A percentile compares a stretch with the other conserved stretches of the same genome.
Evolutionary conservation across 35 echinoderm and acorn worm genomes (phyloP).

Genomic region (Lytechinus pictus): DNA sequence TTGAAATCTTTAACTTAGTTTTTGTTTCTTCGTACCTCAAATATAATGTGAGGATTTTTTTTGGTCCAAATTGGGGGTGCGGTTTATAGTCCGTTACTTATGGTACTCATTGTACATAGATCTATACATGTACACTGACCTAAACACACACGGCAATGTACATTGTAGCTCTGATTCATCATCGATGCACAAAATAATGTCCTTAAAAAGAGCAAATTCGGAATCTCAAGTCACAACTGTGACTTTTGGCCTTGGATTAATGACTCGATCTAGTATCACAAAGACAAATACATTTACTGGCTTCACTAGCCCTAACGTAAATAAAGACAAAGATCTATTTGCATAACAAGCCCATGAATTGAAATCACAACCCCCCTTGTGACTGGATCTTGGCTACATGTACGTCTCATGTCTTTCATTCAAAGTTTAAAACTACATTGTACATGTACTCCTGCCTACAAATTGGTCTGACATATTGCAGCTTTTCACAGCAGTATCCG

Average conservation of each 20-base stretch:
- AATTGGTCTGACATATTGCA: no score
- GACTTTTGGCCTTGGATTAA: not conserved
- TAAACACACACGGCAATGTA: not conserved
- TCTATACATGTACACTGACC: not conserved
- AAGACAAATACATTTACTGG: not conserved
- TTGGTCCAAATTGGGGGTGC: no score
- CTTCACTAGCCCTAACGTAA: not conserved
- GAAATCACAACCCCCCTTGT: not conserved
- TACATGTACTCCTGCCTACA: no score
- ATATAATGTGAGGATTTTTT: no score
- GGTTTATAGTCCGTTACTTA: no score
- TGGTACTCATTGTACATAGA: no score
- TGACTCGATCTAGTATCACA: not conserved
- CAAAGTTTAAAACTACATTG: no score
- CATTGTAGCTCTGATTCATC: not conserved
- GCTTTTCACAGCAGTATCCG: no score
- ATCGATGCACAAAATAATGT: not conserved
- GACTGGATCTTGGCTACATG: no score
- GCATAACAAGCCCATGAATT: not conserved
- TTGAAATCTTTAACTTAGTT: no score
- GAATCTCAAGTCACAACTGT: not conserved
- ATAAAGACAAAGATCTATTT: conserved; percentile 17
- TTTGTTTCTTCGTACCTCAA: no score
- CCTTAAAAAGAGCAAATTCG: not conserved
- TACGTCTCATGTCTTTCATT: no score